Conservation (phyloP, 2,888 invertebrate species). For the Allygus modestus region DNA sequence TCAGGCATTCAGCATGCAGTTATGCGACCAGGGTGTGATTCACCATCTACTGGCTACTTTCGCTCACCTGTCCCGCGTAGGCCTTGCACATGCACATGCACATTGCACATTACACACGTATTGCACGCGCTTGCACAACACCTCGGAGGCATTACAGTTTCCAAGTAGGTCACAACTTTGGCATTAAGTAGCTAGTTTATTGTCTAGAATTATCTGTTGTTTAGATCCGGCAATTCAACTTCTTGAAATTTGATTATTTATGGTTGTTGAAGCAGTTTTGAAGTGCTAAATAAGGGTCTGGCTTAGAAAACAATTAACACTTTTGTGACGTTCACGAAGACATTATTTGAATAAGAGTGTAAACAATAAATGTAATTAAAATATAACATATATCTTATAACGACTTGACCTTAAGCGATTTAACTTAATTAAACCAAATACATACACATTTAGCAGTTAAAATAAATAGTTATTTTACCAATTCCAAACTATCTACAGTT, state of each 20-base stretch:
- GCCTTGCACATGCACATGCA: conserved; percentile 31
- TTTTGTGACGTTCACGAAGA: no score
- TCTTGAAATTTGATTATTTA: background rate
- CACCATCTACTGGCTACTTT: background rate
- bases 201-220: background rate
- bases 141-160: background rate
- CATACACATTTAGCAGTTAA: no score
- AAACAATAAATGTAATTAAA: no score
- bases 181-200: background rate
- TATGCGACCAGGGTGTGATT: conserved; percentile 8
- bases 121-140: conserved; percentile 23
- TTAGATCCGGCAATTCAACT: background rate
- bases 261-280: background rate
- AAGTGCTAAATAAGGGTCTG: no score
- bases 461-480: no score
- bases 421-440: no score
- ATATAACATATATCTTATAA: no score
- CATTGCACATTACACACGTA: conserved; percentile 12
- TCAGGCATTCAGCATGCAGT: background rate
- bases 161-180: background rate
- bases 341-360: no score
- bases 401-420: no score
- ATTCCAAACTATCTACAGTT: no score
- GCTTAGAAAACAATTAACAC: no score
- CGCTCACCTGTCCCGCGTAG: conserved; percentile 27